Base-by-base conservation (phyloP, 1,140 invertebrate genomes). In the Drosophila busckii region DNA sequence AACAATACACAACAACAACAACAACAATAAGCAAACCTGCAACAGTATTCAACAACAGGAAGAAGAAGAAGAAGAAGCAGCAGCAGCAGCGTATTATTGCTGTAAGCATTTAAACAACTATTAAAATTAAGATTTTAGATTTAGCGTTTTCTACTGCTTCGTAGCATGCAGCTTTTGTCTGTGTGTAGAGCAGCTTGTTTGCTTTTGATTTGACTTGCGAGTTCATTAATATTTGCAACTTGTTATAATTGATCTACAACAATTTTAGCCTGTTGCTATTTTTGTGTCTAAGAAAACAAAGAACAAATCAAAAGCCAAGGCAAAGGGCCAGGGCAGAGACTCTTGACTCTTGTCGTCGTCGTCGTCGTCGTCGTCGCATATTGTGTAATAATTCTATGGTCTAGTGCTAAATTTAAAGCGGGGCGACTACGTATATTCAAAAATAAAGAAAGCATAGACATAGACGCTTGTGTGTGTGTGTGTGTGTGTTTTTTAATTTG, bases 321-420 rank as follows among this genome's bases (percentile, higher is more conserved):
- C n/a, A n/a, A n/a, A n/a, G n/a, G n/a, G n/a, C n/a, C n/a, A n/a
- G n/a, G n/a, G n/a, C n/a, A n/a, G n/a, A n/a, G n/a, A n/a, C n/a
- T n/a, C n/a, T n/a, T n/a, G n/a, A n/a, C n/a, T n/a, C n/a, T n/a
- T 40, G 4, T 31, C 16, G 31, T 32, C 12, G 22, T 10, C 15
- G 8, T 20, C 9, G 10, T 19, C 13, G 31, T 8, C 22, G 10
- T 23, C n/a, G 32, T 28, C 34, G 44, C 28, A 34, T 34, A 46
- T 46, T 46, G 44, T 46, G 44, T 46, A 46, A 46, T 46, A 46
- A 23, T 46, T 44, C 26, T 28, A 2, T 9, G 42, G 67, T 76
- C 73, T 71, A 38, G 35, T 59, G 53, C 63, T 76, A 76, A 80
- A 59, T 67, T 71, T 80, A 80, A 34, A n/a, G 9, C 17, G 32